Percentiles rank a stretch among this genome's conserved stretches.
Evolutionary conservation across 2,888 invertebrate species (phyloP).

Genomic region (Poecilobothrus nobilitatus): DNA sequence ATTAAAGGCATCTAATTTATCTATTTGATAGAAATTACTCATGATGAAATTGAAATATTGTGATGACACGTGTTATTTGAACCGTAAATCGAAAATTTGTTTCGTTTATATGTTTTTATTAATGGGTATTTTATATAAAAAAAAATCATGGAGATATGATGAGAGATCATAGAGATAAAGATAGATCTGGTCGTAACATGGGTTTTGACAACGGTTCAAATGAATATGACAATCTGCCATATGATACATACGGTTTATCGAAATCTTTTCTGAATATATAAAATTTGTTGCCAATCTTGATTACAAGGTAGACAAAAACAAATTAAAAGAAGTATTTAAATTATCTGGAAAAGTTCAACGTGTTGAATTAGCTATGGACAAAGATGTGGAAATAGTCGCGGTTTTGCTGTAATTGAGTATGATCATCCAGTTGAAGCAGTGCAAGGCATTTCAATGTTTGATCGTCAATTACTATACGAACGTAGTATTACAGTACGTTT

Average conservation of each 20-base stretch:
- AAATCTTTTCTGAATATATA: constrained; percentile 86
- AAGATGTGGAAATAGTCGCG: constrained; percentile 94
- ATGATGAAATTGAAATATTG: no score
- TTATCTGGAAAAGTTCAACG: constrained; percentile 90
- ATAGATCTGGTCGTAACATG: constrained; percentile 42
- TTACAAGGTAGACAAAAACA: constrained; percentile 89
- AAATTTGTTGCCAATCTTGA: constrained; percentile 98
- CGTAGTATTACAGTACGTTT: constrained; percentile 90
- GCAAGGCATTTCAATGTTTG: constrained; percentile 93
- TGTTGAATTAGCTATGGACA: constrained; percentile 85
- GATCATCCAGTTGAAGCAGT: constrained; percentile 98
- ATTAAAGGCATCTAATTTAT: no score
- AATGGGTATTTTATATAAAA: no score
- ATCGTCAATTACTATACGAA: constrained; percentile 88
- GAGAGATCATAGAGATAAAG: constrained; percentile 43
- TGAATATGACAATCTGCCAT: constrained; percentile 47
- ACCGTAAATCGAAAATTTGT: no score
- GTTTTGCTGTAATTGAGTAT: constrained; percentile 91
- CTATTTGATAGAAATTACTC: no score
- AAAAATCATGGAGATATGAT: constrained; percentile 46
- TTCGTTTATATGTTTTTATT: no score
- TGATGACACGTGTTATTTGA: no score
- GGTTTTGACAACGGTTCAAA: constrained; percentile 42
- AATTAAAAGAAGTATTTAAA: constrained; percentile 91
- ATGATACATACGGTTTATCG: constrained; percentile 89